A percentile compares a stretch with the other conserved stretches of the same genome.
These are phyloP conservation scores for Ploceus nigricollis DNA, from an alignment of 2,113 vertebrate genomes.

Conservation along the genomic window DNA sequence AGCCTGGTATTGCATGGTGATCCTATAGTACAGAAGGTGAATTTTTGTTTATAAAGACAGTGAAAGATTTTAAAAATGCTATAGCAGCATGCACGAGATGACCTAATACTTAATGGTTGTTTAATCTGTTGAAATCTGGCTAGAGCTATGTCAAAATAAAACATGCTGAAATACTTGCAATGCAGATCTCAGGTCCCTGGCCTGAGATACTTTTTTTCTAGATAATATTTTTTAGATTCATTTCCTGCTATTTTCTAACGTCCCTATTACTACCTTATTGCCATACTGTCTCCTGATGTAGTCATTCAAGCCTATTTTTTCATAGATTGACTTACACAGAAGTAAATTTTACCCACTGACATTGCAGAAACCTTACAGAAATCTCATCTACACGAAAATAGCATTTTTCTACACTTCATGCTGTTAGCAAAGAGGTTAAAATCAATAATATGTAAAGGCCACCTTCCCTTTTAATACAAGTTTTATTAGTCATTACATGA, in stretches of 20 bases:
- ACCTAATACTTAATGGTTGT: not conserved
- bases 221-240: not conserved
- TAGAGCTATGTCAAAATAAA: not conserved
- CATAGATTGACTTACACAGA: rapidly evolving
- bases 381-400: not conserved
- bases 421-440: not conserved
- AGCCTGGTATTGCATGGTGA: not conserved
- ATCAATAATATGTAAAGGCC: not conserved
- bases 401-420: not conserved
- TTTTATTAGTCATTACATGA: not conserved
- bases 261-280: not conserved
- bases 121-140: not conserved
- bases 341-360: not conserved
- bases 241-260: not conserved
- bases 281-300: not conserved
- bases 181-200: not conserved
- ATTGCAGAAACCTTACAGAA: not conserved
- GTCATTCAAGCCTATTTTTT: not conserved
- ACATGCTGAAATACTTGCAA: not conserved
- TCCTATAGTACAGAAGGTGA: not conserved
- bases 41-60: not conserved
- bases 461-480: not conserved
- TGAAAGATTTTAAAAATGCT: not conserved
- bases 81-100: not conserved
- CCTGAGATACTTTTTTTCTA: not conserved